These are phyloP conservation scores for Andrena camellia DNA, from an alignment of 2,888 invertebrate species.

Conservation along the genomic window DNA sequence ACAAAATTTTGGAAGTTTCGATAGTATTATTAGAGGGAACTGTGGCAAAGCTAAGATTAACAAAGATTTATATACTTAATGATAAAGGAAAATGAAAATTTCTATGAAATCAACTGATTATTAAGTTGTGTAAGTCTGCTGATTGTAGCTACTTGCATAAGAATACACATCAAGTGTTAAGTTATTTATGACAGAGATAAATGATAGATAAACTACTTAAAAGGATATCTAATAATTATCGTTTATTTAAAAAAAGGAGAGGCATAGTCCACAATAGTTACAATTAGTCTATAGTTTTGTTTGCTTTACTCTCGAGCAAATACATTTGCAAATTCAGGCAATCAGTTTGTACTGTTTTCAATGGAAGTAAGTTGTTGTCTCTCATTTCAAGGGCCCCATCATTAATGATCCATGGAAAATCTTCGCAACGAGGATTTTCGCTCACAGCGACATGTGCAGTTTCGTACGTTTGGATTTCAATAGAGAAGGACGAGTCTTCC, in stretches of 20 bases:
- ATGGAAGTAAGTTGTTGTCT: slow-evolving; percentile 84
- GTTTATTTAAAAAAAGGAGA: not conserved
- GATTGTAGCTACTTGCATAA: too few species aligned
- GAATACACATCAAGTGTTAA: too few species aligned
- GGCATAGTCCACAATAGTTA: not conserved
- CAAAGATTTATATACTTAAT: too few species aligned
- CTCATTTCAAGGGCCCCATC: slow-evolving; percentile 73
- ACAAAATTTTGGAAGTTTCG: too few species aligned
- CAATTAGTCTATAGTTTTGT: slow-evolving; percentile 32
- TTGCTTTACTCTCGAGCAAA: slow-evolving; percentile 66
- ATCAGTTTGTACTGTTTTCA: slow-evolving; percentile 84
- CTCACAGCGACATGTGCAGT: slow-evolving; percentile 87
- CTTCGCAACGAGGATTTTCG: slow-evolving; percentile 86
- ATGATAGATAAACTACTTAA: not conserved
- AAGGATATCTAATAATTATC: not conserved
- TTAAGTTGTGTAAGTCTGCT: too few species aligned
- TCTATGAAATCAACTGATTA: too few species aligned
- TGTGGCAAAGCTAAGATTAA: too few species aligned
- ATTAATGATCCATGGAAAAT: slow-evolving; percentile 86
- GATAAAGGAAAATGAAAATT: too few species aligned
- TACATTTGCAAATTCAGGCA: slow-evolving; percentile 81
- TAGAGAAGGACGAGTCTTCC: slow-evolving; percentile 87
- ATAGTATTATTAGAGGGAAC: too few species aligned
- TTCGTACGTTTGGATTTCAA: slow-evolving; percentile 88
- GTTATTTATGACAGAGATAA: not conserved